Base-by-base conservation (phyloP, 2,113 vertebrate species). In the Euleptes europaea region DNA sequence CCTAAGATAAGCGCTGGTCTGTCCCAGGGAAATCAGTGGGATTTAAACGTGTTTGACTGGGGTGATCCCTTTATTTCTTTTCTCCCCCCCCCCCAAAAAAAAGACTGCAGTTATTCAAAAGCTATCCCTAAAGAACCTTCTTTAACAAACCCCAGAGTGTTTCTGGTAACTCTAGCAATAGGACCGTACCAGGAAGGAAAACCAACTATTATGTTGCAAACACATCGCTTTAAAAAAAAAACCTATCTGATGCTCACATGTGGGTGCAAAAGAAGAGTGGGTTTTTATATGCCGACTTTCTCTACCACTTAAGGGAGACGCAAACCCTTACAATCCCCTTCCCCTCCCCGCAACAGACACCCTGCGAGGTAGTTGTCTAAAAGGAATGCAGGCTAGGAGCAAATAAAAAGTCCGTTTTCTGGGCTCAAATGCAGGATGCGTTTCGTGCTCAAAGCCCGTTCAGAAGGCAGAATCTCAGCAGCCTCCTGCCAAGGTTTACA, bases 171-270 rank as follows among this genome's bases (percentile, higher is more conserved):
- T 33, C 60, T 51, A 3, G 38, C 35, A 60, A 79, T 17, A 60
- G 17, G 26, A 38, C 23, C 28, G 57, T 19, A 42, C 38, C 1
- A 9, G 2, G 15, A 26, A 15, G 71, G 65, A 44, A 72, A 84
- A 70, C n/a, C 6, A 60, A 28, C 13, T 7, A 28, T 49, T 85
- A 83, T 70, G 63, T 85, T 60, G 21, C 15, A 49, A 12, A 1
- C 51, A 35, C 63, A 60, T 13, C 78, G 78, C 21, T 28, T 85
- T 88, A 65, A 88, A 81, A 77, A 90, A 89, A 78, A 63, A 63
- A 28, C 54, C 76, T 90, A 85, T 85, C 90, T 91, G 88, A 92
- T 85, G 89, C 73, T 70, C 42, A 74, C 3, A 88, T 49, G 28
- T 0, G 63, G 9, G 83, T 19, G 76, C 91, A 85, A 86, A 82